Evolutionary conservation across 37 sponge, comb jelly and placozoan genomes (phyloP), one percentile per base, ranked within the genome.

Genomic region (Dysidea cf. avara): DNA sequence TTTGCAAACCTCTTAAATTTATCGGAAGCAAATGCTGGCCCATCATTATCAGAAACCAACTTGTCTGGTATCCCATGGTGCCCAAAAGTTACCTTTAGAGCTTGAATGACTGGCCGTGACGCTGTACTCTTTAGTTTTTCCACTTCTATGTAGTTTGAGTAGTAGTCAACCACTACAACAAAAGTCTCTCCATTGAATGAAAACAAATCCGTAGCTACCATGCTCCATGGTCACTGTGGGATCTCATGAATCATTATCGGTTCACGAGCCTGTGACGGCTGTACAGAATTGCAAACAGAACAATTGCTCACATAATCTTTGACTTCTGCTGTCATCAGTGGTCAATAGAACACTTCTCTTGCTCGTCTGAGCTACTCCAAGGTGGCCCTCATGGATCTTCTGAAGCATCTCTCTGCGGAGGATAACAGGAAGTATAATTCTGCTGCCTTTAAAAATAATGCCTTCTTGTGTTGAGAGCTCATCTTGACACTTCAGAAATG

Each of bases 1-100:
- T 13, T 56, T 48, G 85, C 39, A 66, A 84, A 84, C 2, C 2
- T 37, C 2, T 46, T 29, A 30, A 84, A 68, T 36, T 84, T 72
- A 20, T 32, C 53, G 2, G 83, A 72, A 0, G 55, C 20, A 28
- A 73, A 81, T 53, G 72, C 74, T 20, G 74, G 74, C 3, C 83
- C 76, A n/a, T n/a, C n/a, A 50, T 74, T 74, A 38, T 82, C 83
- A 2, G 58, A 60, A 17, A 40, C 50, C 39, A 61, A 48, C 50
- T 31, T 46, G 22, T 69, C 49, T 6, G 71, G 70, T 6, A 79
- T 68, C 2, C 71, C 71, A 48, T 69, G 76, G 26, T 71, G 22
- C 33, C 71, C 36, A 58, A 57, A 59, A 40, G 59, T 16, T 30
- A 24, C 18, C 53, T 68, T 55, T 13, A 74, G 37, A 32, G 63